Percentiles rank a stretch among this genome's conserved stretches.
These are phyloP conservation scores for Eilema griseolum DNA, from an alignment of 2,888 invertebrate genomes.

Conservation along the genomic window DNA sequence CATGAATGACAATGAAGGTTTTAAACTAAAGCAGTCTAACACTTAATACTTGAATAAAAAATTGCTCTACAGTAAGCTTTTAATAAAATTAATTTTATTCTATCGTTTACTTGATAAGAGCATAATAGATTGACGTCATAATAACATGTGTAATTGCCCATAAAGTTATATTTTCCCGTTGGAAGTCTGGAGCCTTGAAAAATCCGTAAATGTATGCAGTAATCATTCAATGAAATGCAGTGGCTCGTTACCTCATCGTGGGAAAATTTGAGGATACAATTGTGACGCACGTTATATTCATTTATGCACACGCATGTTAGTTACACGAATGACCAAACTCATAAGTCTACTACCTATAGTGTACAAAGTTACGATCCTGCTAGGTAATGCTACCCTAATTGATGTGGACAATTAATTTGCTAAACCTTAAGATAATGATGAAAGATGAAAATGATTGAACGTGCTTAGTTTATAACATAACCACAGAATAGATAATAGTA, in stretches of 20 bases:
- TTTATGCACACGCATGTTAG: slow-evolving; percentile 30
- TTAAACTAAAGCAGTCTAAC: not conserved
- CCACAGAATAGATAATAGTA: too few relatives aligned
- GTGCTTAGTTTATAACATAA: not conserved
- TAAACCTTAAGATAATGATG: not conserved
- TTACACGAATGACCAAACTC: slow-evolving; percentile 22
- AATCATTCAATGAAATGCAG: slow-evolving; percentile 55
- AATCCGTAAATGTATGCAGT: slow-evolving; percentile 39
- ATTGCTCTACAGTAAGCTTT: not conserved
- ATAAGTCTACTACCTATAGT: slow-evolving; percentile 2
- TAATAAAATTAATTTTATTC: not conserved
- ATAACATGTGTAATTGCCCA: not conserved
- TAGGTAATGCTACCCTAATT: not conserved
- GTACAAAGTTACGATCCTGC: not conserved
- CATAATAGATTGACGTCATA: not conserved
- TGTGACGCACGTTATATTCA: slow-evolving; percentile 37
- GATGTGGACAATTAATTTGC: not conserved
- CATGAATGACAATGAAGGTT: slow-evolving; percentile 13
- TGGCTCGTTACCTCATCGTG: slow-evolving; percentile 51
- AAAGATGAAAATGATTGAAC: not conserved
- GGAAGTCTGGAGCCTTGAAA: not conserved
- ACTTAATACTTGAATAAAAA: not conserved
- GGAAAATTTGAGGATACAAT: slow-evolving; percentile 48
- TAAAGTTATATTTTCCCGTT: not conserved
- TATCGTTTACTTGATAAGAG: not conserved